Percentiles rank a stretch among this genome's conserved stretches.
These are phyloP conservation scores for Leucopternis melanops DNA, from an alignment of 2,113 vertebrate species.

Conservation along the genomic window DNA sequence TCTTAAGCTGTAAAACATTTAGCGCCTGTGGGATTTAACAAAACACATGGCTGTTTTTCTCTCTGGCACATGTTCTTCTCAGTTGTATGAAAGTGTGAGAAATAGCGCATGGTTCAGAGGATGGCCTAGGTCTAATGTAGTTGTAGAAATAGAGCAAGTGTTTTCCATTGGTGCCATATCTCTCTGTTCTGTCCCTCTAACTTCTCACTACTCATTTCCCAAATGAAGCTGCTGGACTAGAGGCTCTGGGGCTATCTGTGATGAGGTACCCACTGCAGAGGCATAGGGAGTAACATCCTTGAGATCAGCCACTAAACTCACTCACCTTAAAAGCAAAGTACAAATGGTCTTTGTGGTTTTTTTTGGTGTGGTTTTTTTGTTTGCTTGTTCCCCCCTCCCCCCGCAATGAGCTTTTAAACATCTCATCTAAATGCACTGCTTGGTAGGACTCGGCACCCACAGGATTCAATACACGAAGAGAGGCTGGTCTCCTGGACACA, in stretches of 20 bases:
- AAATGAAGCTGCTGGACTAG: neutral
- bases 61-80: neutral
- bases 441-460: neutral
- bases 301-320: neutral
- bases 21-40: neutral
- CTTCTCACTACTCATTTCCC: neutral
- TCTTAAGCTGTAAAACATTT: neutral
- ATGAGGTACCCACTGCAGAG: neutral
- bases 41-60: neutral
- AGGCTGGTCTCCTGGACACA: neutral
- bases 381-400: neutral
- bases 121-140: neutral
- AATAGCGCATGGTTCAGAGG: neutral
- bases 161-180: neutral
- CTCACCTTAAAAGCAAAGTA: neutral
- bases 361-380: too few relatives aligned
- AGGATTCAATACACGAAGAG: neutral
- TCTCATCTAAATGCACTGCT: neutral
- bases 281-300: neutral
- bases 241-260: neutral
- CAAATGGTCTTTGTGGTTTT: neutral
- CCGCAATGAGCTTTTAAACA: neutral
- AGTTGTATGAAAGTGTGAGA: neutral
- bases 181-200: neutral
- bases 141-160: neutral